Evolutionary conservation across 2,113 vertebrate species (phyloP).

Genomic region (Brienomyrus brachyistius): DNA sequence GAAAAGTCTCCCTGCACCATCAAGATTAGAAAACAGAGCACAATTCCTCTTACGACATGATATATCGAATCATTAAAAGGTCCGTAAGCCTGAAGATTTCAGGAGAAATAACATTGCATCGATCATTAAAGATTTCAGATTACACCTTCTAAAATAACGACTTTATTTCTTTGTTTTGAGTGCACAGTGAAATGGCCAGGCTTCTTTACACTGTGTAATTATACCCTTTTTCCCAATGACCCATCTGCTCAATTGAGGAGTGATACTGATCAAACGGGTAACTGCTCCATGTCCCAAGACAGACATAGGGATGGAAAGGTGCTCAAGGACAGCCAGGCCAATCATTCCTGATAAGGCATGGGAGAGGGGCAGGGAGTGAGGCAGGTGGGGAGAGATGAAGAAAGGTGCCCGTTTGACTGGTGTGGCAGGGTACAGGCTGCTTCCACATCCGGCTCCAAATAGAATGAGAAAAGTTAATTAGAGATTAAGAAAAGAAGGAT

Average conservation of each 20-base stretch:
- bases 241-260: not conserved
- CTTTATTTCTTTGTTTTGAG: not conserved
- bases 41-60: slow-evolving; percentile 8
- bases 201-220: not conserved
- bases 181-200: not conserved
- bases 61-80: slow-evolving; percentile 11
- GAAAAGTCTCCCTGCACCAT: not conserved
- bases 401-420: not conserved
- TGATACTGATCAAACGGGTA: not conserved
- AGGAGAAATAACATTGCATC: not conserved
- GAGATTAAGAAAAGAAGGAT: not conserved
- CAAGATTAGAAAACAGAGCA: not conserved
- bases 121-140: slow-evolving; percentile 10
- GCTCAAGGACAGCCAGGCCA: not conserved
- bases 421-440: not conserved
- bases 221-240: not conserved
- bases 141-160: not conserved
- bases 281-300: not conserved
- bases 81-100: not conserved
- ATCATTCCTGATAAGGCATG: not conserved
- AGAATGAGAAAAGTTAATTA: not conserved
- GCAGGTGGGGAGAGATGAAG: not conserved
- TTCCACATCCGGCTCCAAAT: not conserved
- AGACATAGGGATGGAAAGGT: not conserved
- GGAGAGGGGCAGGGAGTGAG: not conserved